These are phyloP conservation scores for Rhopalosiphum maidis DNA, from an alignment of 1,140 invertebrate genomes.

Conservation along the genomic window DNA sequence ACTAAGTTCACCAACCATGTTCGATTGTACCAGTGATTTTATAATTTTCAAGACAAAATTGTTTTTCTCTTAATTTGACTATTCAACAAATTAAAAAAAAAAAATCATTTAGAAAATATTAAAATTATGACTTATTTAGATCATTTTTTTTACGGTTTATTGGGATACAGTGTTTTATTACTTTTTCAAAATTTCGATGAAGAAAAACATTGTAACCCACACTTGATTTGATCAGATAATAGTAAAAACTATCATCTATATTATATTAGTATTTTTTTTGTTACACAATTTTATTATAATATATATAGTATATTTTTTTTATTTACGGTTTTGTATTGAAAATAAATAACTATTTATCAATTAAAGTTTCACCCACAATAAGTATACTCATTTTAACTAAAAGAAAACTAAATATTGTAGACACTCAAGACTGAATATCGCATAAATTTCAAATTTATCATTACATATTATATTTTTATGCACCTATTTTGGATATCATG, in stretches of 20 bases:
- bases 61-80: background rate
- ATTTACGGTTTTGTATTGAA: background rate
- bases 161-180: background rate
- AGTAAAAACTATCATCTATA: background rate
- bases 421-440: background rate
- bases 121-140: background rate
- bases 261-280: background rate
- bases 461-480: background rate
- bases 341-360: background rate
- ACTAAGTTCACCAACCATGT: conserved; percentile 99
- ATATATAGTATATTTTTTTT: background rate
- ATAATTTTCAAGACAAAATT: background rate
- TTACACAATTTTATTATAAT: background rate
- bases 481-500: background rate
- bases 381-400: background rate
- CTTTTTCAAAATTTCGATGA: background rate
- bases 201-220: background rate
- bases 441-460: background rate
- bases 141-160: background rate
- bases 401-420: background rate
- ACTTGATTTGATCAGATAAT: background rate
- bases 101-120: background rate
- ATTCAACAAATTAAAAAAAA: background rate
- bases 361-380: background rate
- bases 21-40: conserved; percentile 93